Evolutionary conservation across 2,113 vertebrate genomes (phyloP), one percentile per base, ranked within the genome.

Genomic region (Mirza zaza): DNA sequence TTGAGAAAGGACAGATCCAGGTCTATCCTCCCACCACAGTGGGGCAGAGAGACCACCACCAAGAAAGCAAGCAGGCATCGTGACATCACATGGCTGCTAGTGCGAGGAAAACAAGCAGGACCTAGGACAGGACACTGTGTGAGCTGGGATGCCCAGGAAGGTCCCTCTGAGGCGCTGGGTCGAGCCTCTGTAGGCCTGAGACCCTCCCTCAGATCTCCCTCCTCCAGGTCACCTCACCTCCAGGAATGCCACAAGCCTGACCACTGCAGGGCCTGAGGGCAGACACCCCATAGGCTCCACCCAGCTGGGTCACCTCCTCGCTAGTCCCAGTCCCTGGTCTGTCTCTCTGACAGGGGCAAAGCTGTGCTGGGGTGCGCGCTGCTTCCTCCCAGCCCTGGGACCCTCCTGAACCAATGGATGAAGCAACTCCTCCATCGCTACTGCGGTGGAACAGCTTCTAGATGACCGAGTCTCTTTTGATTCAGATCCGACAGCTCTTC

Each of bases 1-100:
- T 34, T 3, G 7, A 8, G 36, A 79, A 17, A 50, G 67, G 48
- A 42, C 0, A 1, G 23, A 55, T 17, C 25, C 39, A 34, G 15
- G 8, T 68, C 52, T 20, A n/a, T 14, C 42, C 68, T n/a, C 42
- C 75, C 18, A 18, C 10, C 61, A n/a, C 61, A 34, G 73, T 0
- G 5, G 3, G 2, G 11, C 39, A 5, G 25, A 68, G 32, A 48
- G 42, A 45, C 67, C 59, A 34, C n/a, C 20, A 29, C 12, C 2
- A 42, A 4, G 18, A 65, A 87, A 42, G 27, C 20, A 12, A 81
- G 57, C 17, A 61, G 0, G 1, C 0, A 59, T 13, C 1, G 0
- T 25, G 21, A 42, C 59, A n/a, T 20, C 25, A 50, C 15, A 12
- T 0, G 8, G 25, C 32, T 77, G 21, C 9, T 3, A 3, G 4